Conservation (phyloP, 2,797 vertebrate species). For the Echeneis naucrates region DNA sequence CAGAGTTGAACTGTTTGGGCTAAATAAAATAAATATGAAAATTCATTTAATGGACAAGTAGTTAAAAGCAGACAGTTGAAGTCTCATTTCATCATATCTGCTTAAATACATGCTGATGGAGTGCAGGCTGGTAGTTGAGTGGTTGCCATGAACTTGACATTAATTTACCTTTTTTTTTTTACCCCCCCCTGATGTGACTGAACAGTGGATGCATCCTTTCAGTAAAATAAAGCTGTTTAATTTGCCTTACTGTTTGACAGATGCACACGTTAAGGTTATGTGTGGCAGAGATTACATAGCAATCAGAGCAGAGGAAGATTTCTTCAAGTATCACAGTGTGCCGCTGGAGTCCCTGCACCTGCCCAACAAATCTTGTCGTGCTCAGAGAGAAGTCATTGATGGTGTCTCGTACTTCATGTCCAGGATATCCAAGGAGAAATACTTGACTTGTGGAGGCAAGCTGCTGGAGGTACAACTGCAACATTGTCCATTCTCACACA, state of each 20-base stretch:
- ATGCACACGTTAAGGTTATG: slow-evolving; percentile 69
- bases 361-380: slow-evolving; percentile 74
- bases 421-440: slow-evolving; percentile 71
- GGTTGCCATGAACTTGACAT: too few relatives aligned
- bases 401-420: slow-evolving; percentile 64
- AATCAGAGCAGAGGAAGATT: slow-evolving; percentile 75
- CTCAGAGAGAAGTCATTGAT: slow-evolving; percentile 59
- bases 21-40: too few relatives aligned
- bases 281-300: slow-evolving; percentile 77
- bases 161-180: too few relatives aligned
- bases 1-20: too few relatives aligned
- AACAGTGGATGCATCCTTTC: neutral
- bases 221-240: neutral
- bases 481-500: neutral
- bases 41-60: neutral
- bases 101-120: too few relatives aligned
- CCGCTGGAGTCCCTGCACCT: slow-evolving; percentile 76
- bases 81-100: too few relatives aligned
- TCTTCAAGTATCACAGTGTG: slow-evolving; percentile 78
- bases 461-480: slow-evolving; percentile 67
- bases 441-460: slow-evolving; percentile 78
- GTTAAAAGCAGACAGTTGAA: too few relatives aligned
- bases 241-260: slow-evolving; percentile 39
- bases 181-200: too few relatives aligned
- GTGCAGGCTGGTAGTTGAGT: too few relatives aligned